Percentiles rank a stretch among this genome's conserved stretches.
Conservation (phyloP, 2,113 vertebrate genomes). For the Lonchura striata region DNA sequence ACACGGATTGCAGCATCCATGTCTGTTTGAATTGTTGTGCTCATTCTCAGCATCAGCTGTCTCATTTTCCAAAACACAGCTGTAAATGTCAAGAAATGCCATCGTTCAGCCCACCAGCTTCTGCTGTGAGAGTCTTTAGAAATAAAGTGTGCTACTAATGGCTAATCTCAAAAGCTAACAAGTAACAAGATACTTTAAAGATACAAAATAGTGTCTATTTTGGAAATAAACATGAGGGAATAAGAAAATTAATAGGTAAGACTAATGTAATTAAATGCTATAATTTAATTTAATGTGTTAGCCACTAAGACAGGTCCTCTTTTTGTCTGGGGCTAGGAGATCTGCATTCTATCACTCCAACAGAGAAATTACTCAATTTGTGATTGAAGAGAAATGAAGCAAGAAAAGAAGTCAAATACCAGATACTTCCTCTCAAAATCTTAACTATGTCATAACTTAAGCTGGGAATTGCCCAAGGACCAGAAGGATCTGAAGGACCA, state of each 20-base stretch:
- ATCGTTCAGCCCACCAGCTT: neutral
- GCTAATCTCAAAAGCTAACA: neutral
- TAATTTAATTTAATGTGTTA: neutral
- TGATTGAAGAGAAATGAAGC: neutral
- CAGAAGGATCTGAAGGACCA: neutral
- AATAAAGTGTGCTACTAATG: neutral
- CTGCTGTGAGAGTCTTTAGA: neutral
- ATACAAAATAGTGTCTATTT: neutral
- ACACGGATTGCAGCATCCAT: rapidly evolving
- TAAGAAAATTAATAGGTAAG: neutral
- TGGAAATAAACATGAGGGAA: neutral
- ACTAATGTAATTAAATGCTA: neutral
- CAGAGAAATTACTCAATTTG: neutral
- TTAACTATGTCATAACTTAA: neutral
- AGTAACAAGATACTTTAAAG: neutral
- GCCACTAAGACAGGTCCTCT: neutral
- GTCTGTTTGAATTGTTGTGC: neutral
- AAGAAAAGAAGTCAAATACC: neutral
- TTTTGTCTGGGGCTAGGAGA: neutral
- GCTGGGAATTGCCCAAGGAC: neutral
- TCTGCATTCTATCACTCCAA: neutral
- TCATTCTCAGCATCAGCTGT: neutral
- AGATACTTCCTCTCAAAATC: neutral
- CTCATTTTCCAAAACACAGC: neutral
- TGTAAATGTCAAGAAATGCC: neutral